Conservation (phyloP, 2,797 vertebrate genomes). For the Sebastes taczanowskii region DNA sequence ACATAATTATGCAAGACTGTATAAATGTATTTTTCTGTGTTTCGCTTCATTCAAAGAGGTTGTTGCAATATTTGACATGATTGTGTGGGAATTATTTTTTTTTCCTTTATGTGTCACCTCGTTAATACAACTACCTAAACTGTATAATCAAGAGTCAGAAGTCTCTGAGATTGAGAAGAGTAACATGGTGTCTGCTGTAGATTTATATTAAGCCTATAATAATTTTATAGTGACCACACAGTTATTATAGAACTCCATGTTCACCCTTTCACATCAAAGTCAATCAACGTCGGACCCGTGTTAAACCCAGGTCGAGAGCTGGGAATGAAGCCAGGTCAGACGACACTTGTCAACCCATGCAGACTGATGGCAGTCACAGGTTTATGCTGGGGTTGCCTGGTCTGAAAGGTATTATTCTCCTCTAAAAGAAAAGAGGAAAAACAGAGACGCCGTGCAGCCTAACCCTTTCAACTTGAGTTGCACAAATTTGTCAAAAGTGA, state of each 20-base stretch:
- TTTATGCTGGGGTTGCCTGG: slow-evolving; percentile 21
- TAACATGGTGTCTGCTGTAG: neutral
- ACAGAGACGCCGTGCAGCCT: slow-evolving; percentile 52
- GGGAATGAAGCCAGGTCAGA: neutral
- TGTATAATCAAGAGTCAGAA: neutral
- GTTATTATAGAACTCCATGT: neutral
- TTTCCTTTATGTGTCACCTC: neutral
- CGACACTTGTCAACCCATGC: neutral
- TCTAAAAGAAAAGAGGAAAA: slow-evolving; percentile 54
- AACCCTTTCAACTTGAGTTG: slow-evolving; percentile 79
- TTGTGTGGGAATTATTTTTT: neutral
- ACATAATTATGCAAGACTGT: neutral
- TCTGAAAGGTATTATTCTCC: slow-evolving; percentile 34
- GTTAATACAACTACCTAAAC: neutral
- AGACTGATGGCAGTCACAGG: neutral
- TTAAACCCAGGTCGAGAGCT: neutral
- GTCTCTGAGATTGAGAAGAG: neutral
- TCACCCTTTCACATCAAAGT: slow-evolving; percentile 1
- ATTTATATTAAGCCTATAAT: neutral
- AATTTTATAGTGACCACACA: neutral
- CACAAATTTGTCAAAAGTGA: slow-evolving; percentile 88
- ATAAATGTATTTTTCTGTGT: neutral
- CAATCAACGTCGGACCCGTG: neutral
- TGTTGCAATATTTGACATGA: neutral
- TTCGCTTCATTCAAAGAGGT: neutral